phyloP scores from a whole-genome alignment of 2,888 invertebrate species.

The Leptothorax acervorum region DNA sequence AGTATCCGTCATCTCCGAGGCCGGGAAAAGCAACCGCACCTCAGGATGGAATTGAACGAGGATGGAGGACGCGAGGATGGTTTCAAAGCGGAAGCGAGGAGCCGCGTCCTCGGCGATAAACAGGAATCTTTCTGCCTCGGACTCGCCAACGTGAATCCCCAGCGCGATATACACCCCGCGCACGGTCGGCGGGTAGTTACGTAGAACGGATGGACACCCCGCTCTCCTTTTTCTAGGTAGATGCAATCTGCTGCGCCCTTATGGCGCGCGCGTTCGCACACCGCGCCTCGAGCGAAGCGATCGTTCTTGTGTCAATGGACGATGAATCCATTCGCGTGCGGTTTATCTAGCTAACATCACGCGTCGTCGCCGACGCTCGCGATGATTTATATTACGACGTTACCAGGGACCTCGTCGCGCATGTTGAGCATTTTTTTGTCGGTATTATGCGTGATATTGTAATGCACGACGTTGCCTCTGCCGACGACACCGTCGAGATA shows the following conservation, averaged over 20 bases:
- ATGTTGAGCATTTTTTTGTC: conserved; percentile 28
- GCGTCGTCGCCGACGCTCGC: conserved; percentile 15
- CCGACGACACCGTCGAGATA: conserved; percentile 37
- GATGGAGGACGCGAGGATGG: not conserved
- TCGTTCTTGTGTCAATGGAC: conserved; percentile 69
- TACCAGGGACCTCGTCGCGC: not conserved
- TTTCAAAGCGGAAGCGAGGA: not conserved
- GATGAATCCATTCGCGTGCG: conserved; percentile 62
- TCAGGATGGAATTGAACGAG: not conserved
- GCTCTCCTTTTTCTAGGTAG: conserved; percentile 19
- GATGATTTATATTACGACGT: conserved; percentile 50
- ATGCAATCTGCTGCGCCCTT: conserved; percentile 60
- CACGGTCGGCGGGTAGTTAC: not conserved
- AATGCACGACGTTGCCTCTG: conserved; percentile 43
- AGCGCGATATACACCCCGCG: not conserved
- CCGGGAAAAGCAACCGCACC: conserved; percentile 16
- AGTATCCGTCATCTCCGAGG: not conserved
- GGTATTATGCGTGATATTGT: conserved; percentile 51
- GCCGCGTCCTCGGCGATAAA: conserved; percentile 20
- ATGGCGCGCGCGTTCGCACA: conserved; percentile 55
- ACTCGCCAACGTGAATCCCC: not conserved
- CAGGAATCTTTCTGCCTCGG: not conserved
- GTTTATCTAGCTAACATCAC: conserved; percentile 58
- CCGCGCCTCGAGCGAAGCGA: conserved; percentile 51
- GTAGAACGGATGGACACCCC: not conserved